Evolutionary conservation across 2,113 vertebrate genomes (phyloP).

Genomic region (Takifugu flavidus): DNA sequence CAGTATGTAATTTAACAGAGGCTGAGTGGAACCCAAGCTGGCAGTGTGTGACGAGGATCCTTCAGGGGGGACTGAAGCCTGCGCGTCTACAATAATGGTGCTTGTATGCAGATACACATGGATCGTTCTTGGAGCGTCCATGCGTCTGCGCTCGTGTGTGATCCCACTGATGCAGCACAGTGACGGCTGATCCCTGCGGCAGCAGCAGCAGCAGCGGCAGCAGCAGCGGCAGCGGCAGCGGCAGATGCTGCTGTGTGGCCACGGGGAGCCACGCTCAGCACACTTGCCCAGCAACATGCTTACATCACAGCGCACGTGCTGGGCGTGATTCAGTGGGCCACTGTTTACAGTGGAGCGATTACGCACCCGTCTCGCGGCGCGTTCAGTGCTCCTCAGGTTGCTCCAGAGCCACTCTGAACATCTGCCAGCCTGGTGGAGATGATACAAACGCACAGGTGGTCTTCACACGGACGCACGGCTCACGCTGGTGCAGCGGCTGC

Average conservation of each 20-base stretch:
- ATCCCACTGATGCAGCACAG: constrained; percentile 53
- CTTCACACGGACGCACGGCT: constrained; percentile 19
- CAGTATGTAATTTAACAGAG: too few species aligned
- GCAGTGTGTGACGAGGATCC: neutral
- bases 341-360: constrained; percentile 70
- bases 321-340: constrained; percentile 65
- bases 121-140: too few species aligned
- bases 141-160: too few species aligned
- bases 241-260: constrained; percentile 65
- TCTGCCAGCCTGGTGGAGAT: constrained; percentile 44
- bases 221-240: constrained; percentile 59
- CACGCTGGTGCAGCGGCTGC: neutral
- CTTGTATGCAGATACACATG: too few species aligned
- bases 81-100: too few species aligned
- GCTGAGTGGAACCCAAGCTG: neutral
- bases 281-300: constrained; percentile 77
- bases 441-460: constrained; percentile 40
- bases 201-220: too few species aligned
- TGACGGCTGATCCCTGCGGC: constrained; percentile 58
- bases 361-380: constrained; percentile 61
- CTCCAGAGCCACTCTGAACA: constrained; percentile 55
- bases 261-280: constrained; percentile 61
- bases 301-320: constrained; percentile 74
- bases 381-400: constrained; percentile 46
- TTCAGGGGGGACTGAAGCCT: too few species aligned